phyloP scores from a whole-genome alignment of 2,797 vertebrate genomes.

The Molossus alvarezi region DNA sequence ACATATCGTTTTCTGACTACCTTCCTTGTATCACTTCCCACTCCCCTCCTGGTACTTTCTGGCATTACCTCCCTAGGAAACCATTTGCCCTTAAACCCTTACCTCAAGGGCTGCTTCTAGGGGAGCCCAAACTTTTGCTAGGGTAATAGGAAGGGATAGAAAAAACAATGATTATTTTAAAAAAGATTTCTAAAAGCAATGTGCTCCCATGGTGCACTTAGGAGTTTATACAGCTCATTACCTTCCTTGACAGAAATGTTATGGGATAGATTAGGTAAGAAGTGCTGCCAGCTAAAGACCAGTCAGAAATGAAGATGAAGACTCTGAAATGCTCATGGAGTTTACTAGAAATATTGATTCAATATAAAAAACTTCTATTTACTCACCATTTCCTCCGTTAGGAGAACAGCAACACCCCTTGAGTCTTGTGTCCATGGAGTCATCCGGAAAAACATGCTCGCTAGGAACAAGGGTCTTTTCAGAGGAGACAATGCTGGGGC shows the following conservation, averaged over 20 bases:
- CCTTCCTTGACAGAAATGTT: conserved; percentile 62
- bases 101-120: not conserved
- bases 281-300: not conserved
- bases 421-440: not conserved
- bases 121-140: not conserved
- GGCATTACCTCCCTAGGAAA: not conserved
- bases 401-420: not conserved
- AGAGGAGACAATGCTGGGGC: not conserved
- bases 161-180: not conserved
- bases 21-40: not conserved
- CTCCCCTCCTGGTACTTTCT: not conserved
- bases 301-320: conserved; percentile 55
- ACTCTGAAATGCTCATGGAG: not conserved
- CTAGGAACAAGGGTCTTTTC: conserved; percentile 31
- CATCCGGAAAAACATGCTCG: not conserved
- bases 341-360: not conserved
- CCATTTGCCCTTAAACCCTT: not conserved
- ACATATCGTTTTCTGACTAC: not conserved
- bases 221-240: conserved; percentile 5
- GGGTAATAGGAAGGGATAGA: conserved; percentile 7
- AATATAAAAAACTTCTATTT: conserved; percentile 3
- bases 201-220: not conserved
- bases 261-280: not conserved
- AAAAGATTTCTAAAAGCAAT: conserved; percentile 36
- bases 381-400: not conserved